Evolutionary conservation across 2,113 vertebrate species (phyloP).

Genomic region (Muntiacus muntjak): DNA sequence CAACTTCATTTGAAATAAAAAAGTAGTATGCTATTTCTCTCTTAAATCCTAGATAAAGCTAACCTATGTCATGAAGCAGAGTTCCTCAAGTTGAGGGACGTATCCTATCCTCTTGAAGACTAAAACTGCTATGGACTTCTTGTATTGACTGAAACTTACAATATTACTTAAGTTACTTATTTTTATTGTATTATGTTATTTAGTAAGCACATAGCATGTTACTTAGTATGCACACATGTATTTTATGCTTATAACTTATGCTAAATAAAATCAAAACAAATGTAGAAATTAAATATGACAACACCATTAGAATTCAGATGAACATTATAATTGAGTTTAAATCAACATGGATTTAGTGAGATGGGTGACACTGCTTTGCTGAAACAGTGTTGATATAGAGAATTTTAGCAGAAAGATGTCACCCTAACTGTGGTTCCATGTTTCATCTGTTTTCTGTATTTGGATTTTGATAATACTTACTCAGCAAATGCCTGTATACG

Average conservation of each 20-base stretch:
- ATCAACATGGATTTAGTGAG: background rate
- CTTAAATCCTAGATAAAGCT: slow-evolving; percentile 1
- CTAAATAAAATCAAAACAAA: background rate
- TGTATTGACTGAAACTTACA: background rate
- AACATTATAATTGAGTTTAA: background rate
- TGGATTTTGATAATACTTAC: background rate
- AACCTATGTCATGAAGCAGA: background rate
- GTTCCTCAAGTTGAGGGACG: background rate
- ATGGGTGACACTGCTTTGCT: background rate
- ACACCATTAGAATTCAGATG: background rate
- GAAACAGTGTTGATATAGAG: background rate
- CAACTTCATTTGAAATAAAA: background rate
- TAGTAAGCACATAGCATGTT: background rate
- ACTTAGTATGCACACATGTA: background rate
- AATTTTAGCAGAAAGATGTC: background rate
- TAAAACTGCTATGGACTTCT: background rate
- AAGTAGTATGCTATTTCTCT: background rate
- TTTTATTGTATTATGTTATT: background rate
- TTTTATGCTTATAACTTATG: slow-evolving; percentile 9
- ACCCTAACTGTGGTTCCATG: background rate
- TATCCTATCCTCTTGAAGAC: background rate
- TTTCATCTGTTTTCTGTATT: background rate
- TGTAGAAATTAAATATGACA: background rate
- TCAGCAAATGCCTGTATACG: background rate
- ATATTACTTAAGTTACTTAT: background rate